A percentile compares a stretch with the other conserved stretches of the same genome.
Conservation (phyloP, 2,797 vertebrate species). For the Chanos chanos region DNA sequence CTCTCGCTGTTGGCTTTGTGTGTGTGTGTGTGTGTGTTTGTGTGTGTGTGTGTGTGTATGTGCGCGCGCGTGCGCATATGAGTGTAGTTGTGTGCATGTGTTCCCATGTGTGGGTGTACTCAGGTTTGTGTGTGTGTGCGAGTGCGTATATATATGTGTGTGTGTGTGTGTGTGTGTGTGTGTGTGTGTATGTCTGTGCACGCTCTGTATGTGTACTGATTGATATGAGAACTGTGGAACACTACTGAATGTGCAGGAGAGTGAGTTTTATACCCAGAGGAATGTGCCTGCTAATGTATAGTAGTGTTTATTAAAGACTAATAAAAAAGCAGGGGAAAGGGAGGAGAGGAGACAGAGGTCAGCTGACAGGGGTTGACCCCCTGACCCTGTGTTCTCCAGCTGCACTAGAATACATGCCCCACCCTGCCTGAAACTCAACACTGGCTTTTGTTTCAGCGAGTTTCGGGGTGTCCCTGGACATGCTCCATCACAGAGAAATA, state of each 20-base stretch:
- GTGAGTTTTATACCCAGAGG: slow-evolving; percentile 46
- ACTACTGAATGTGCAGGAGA: slow-evolving; percentile 49
- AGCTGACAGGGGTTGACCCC: slow-evolving; percentile 62
- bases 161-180: neutral
- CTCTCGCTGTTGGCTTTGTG: slow-evolving; percentile 52
- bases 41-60: slow-evolving; percentile 44
- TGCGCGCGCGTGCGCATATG: neutral
- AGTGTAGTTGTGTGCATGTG: slow-evolving; percentile 14
- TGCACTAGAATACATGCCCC: slow-evolving; percentile 44
- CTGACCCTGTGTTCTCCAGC: slow-evolving; percentile 66
- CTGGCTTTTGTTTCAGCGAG: slow-evolving; percentile 41
- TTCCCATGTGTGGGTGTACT: slow-evolving; percentile 34
- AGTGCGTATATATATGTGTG: slow-evolving; percentile 14
- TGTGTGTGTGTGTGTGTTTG: slow-evolving; percentile 59
- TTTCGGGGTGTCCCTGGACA: slow-evolving; percentile 43
- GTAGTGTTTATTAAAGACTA: slow-evolving; percentile 57
- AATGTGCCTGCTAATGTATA: slow-evolving; percentile 48
- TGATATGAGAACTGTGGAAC: slow-evolving; percentile 40
- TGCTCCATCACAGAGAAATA: slow-evolving; percentile 43
- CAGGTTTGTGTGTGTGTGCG: slow-evolving; percentile 19
- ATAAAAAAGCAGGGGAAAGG: slow-evolving; percentile 51
- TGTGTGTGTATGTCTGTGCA: slow-evolving; percentile 7
- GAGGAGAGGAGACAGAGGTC: slow-evolving; percentile 61
- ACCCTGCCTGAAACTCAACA: slow-evolving; percentile 49
- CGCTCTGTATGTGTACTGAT: neutral